Base-by-base conservation (phyloP, 2,888 invertebrate species). In the Ganaspis brasiliensis region DNA sequence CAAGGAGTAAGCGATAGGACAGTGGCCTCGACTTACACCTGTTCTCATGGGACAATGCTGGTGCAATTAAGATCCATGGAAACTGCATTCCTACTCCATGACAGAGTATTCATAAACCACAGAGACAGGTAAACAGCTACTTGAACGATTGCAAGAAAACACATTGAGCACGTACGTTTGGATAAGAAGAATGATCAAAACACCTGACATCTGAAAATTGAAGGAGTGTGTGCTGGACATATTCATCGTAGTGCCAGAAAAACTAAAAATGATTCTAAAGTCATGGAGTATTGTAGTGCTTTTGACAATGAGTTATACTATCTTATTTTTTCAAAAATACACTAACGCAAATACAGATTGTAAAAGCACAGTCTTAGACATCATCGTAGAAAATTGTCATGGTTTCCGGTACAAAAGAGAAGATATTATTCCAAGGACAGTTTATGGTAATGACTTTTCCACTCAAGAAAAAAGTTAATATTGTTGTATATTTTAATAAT, bases 171-270 rank as follows among this genome's bases (percentile, higher is more conserved):
- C 85, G 85, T 86, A 72, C 79, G 3, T 6, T 1, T n/a, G 76
- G 83, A 85, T 85, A 85, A 83, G 74, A 40, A 63, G 10, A 40
- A 73, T 45, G 70, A 80, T 83, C 81, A 85, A 85, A 84, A 63
- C 63, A 76, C 55, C 52, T 82, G 79, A 83, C n/a, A 21, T 35
- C n/a, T 21, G 52, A 72, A 73, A 76, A 77, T 55, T 73, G 37
- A 21, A 61, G 31, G 19, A 74, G 70, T 31, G 59, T n/a, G 21
- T 40, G 49, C 63, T 61, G 16, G 72, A 21, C 37, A 19, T 5
- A 10, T 79, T 40, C 67, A 5, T 67, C 4, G 37, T 45, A 21
- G 45, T 59, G 57, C 26, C 31, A 21, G 24, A 56, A 56, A 56
- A 14, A 24, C 24, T 2, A 3, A 45, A 67, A 9, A 67, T 67